Evolutionary conservation across 53 echinoderm and acorn worm species (phyloP), one percentile per base, ranked within the genome.

Genomic region (Actinopyga echinites): DNA sequence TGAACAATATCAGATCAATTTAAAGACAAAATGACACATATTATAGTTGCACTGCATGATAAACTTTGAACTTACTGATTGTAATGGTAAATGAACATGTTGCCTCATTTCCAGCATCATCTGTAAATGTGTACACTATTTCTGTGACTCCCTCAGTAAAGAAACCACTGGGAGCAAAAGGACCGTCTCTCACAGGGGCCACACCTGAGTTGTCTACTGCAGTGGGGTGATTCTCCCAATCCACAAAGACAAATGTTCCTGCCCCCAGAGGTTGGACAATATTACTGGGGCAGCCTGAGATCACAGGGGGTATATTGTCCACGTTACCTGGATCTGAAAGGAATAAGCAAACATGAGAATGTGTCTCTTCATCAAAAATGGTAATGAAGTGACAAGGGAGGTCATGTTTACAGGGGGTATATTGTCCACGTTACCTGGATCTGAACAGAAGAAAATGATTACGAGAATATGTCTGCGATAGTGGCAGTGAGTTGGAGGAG

Each of bases 81-180:
- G 75, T 24, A 24, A 75, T 0, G 34, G 37, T 36, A 75, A 78
- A 78, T 55, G 56, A 30, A 33, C 78, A 78, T 24, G 33, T 55
- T 0, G 78, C 78, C 19, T 17, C 4, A 57, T 78, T 78, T 1
- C 78, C 78, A 78, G 78, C 78, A 1, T 30, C 30, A 57, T 78
- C 78, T 26, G 30, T 55, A 56, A 55, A 78, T 57, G 56, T 78
- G 31, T 78, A 78, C n/a, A 31, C 31, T 15, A 78, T 32, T 19
- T 19, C 13, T 57, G 78, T 56, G 13, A 20, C 56, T 19, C 78
- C 78, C 5, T 25, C 30, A 29, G 28, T 2, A 25, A 78, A 78
- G 13, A 78, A 55, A 21, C 28, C 25, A 0, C 56, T 9, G 2
- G 78, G 78, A 15, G 56, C 3, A 3, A 21, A 33, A 53, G 78